Conservation (phyloP, 2,888 invertebrate genomes). For the Hermaeophaga mercurialis region DNA sequence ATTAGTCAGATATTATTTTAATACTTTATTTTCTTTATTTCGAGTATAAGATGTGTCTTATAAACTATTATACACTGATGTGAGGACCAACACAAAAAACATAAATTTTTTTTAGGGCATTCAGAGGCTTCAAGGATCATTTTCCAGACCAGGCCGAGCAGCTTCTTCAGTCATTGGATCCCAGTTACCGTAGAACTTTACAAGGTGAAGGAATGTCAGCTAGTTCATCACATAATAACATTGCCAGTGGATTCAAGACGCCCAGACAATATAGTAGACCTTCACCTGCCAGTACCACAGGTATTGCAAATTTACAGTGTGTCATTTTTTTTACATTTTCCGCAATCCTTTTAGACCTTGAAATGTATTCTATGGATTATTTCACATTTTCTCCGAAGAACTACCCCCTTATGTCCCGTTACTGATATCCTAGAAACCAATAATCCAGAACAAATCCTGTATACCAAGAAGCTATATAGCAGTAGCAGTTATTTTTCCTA, state of each 20-base stretch:
- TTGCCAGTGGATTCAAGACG: constrained; percentile 55
- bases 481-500: not conserved
- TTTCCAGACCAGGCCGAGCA: constrained; percentile 90
- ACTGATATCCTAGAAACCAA: not conserved
- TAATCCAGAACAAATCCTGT: not conserved
- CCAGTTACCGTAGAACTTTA: constrained; percentile 71
- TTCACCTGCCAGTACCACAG: constrained; percentile 57
- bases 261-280: constrained; percentile 51
- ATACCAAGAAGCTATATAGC: not conserved
- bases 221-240: constrained; percentile 62
- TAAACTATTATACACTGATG: too few relatives aligned
- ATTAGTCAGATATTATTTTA: too few relatives aligned
- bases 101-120: constrained; percentile 84
- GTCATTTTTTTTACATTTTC: not conserved
- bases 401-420: not conserved
- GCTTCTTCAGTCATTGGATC: constrained; percentile 82
- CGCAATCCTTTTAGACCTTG: constrained; percentile 3
- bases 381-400: constrained; percentile 1
- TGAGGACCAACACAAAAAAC: too few relatives aligned
- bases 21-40: too few relatives aligned
- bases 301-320: constrained; percentile 43
- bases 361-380: constrained; percentile 5
- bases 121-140: constrained; percentile 85
- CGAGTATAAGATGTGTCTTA: too few relatives aligned
- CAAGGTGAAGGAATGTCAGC: constrained; percentile 62